phyloP scores from a whole-genome alignment of 2,888 invertebrate species.

The Himalopsyche kuldschensis region DNA sequence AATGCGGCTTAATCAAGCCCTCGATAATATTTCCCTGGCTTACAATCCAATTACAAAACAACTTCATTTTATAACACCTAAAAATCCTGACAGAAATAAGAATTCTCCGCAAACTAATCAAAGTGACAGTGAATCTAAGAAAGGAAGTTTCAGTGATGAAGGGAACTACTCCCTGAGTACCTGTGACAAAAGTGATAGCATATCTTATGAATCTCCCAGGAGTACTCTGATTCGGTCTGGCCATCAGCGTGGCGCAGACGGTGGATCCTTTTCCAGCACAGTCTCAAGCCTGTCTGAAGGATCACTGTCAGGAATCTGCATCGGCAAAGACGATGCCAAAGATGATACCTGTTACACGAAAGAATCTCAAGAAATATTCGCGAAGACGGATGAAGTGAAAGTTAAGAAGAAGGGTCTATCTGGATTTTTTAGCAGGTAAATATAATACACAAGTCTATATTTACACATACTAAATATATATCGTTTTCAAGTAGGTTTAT shows the following conservation, averaged over 20 bases:
- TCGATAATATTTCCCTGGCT: constrained; percentile 73
- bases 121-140: constrained; percentile 55
- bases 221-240: constrained; percentile 58
- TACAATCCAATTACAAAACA: constrained; percentile 76
- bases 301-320: constrained; percentile 64
- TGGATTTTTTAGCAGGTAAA: constrained; percentile 65
- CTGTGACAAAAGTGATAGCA: constrained; percentile 57
- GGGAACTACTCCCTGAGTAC: constrained; percentile 57
- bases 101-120: constrained; percentile 44
- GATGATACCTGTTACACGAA: constrained; percentile 41
- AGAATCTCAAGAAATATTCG: constrained; percentile 44
- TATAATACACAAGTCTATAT: background rate
- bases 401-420: constrained; percentile 64
- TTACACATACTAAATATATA: too few relatives aligned
- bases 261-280: constrained; percentile 69
- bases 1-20: constrained; percentile 67
- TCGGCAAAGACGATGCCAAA: constrained; percentile 54
- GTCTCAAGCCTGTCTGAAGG: constrained; percentile 73
- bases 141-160: constrained; percentile 59
- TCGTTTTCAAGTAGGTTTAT: too few relatives aligned
- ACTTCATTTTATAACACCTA: constrained; percentile 59
- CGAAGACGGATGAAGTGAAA: constrained; percentile 51
- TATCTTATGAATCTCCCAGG: constrained; percentile 54
- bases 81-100: constrained; percentile 11
- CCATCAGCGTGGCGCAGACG: constrained; percentile 60